Evolutionary conservation across 2,888 invertebrate genomes (phyloP).

Genomic region (Drosophila phalerata): DNA sequence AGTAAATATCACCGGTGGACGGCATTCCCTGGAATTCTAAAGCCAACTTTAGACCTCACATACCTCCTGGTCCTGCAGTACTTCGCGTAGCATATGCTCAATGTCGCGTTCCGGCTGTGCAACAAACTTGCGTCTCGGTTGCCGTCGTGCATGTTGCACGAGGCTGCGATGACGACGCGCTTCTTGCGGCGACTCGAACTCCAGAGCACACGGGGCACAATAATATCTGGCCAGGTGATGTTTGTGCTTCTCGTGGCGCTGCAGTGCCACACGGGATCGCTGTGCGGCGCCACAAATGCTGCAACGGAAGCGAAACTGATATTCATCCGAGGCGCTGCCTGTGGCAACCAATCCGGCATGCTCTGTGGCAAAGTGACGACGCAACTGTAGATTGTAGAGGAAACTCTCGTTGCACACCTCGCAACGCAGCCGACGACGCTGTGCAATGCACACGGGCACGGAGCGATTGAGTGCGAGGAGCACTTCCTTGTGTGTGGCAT

Average conservation of each 20-base stretch:
- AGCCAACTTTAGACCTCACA: neutral
- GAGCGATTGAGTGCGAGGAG: conserved; percentile 92
- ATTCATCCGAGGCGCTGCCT: conserved; percentile 88
- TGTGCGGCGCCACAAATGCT: conserved; percentile 87
- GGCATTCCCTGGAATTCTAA: too few relatives aligned
- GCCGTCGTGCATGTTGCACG: conserved; percentile 88
- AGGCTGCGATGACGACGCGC: conserved; percentile 90
- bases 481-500: conserved; percentile 90
- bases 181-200: conserved; percentile 88
- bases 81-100: conserved; percentile 74
- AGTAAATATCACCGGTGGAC: too few relatives aligned
- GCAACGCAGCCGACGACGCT: conserved; percentile 89
- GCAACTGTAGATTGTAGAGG: conserved; percentile 91
- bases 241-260: conserved; percentile 88
- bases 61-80: conserved; percentile 55
- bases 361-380: conserved; percentile 86
- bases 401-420: conserved; percentile 89
- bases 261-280: conserved; percentile 88
- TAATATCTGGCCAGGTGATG: conserved; percentile 88
- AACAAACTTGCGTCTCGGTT: neutral
- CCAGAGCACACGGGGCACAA: conserved; percentile 89
- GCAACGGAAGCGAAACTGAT: conserved; percentile 89
- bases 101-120: conserved; percentile 45
- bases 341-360: conserved; percentile 86
- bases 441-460: conserved; percentile 91